Base-by-base conservation (phyloP, 2,888 invertebrate genomes). In the Torymus aiolomorphi region DNA sequence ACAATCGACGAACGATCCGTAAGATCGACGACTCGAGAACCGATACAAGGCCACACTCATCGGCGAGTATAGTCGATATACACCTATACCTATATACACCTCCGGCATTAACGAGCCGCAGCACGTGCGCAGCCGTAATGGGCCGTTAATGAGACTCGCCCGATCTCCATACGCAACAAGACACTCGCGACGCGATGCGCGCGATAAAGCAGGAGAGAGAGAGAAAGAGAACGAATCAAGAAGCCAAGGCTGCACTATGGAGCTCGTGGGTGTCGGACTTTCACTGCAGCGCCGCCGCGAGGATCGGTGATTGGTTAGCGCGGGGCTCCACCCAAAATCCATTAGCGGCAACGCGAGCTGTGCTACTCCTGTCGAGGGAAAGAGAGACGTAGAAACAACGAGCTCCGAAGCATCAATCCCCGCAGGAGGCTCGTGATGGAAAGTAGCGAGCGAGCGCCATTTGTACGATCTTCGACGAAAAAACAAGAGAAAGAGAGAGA, bases 321-420 rank as follows among this genome's bases (percentile, higher is more conserved):
- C 85, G 76, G 82, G 83, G 86, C 87, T 86, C 88, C 86, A 84
- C 85, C 86, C 86, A 85, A 83, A 84, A 78, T 80, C 84, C 85
- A 86, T 86, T 84, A 85, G 83, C 75, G 70, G 69, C 66, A 13
- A 24, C 61, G 66, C 12, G 1, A 1, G 20, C 20, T 20, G 20
- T 20, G 20, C 20, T 20, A 8, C 8, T 31, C 5, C 31, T 31
- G 31, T 8, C 31, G 31, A 31, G 31, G 2, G 31, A 14, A 57
- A 59, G 18, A 49, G 42, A 76, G 63, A 76, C 87, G 87, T 86
- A 86, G 86, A 86, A 86, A 84, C 87, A 86, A 84, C 86, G 87
- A 87, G 84, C 84, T 86, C 85, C 84, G 85, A 86, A 82, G 85
- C 88, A 88, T 89, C 88, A 87, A 89, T 89, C 88, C 88, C 87